Percentiles rank a stretch among this genome's conserved stretches.
Evolutionary conservation across 1,140 invertebrate species (phyloP).

Genomic region (Neodiprion lecontei): DNA sequence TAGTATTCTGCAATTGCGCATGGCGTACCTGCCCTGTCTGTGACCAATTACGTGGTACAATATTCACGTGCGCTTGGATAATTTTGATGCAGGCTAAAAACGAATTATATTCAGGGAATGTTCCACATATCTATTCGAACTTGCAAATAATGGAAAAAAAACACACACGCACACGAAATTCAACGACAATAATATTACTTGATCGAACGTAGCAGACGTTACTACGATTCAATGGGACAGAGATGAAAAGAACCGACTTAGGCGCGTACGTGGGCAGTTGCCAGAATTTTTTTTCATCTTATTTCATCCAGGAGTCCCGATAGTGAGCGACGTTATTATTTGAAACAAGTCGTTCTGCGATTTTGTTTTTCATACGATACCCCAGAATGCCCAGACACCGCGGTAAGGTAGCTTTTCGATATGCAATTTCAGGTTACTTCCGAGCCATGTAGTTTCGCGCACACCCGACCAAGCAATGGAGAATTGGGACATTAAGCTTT

Average conservation of each 20-base stretch:
- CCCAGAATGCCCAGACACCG: too few species aligned
- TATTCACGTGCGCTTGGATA: background rate
- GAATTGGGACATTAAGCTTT: conserved; percentile 2
- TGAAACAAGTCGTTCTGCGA: background rate
- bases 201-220: too few species aligned
- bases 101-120: too few species aligned
- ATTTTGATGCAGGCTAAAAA: too few species aligned
- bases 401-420: background rate
- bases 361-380: too few species aligned
- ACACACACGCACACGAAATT: too few species aligned
- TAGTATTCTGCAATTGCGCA: background rate
- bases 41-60: background rate
- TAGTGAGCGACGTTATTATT: background rate
- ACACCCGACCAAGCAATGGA: background rate
- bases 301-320: background rate
- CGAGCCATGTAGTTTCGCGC: background rate
- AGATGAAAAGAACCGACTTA: too few species aligned
- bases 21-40: background rate
- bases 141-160: too few species aligned
- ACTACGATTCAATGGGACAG: too few species aligned
- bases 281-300: background rate
- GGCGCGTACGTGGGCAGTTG: background rate
- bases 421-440: conserved; percentile 5
- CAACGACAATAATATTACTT: too few species aligned
- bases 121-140: too few species aligned